These are phyloP conservation scores for Lynx canadensis DNA, from an alignment of 2,113 vertebrate species.

Conservation along the genomic window DNA sequence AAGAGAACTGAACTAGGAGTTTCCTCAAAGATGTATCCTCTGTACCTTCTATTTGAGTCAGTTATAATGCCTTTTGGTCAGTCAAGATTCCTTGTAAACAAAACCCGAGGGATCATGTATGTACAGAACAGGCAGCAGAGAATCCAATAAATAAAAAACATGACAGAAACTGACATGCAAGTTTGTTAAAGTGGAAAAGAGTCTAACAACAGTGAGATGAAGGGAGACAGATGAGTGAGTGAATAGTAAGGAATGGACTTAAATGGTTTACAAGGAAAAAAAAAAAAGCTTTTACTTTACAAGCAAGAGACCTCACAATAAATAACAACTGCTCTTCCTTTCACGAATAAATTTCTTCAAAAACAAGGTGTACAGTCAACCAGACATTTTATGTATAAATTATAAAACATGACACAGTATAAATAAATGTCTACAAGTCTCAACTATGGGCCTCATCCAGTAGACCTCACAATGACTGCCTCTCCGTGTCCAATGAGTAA, in stretches of 20 bases:
- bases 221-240: conserved; percentile 88
- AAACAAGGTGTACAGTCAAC: conserved; percentile 98
- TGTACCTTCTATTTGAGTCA: conserved; percentile 80
- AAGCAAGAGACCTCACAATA: conserved; percentile 98
- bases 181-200: conserved; percentile 87
- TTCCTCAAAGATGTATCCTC: conserved; percentile 81
- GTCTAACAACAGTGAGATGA: conserved; percentile 89
- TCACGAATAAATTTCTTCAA: conserved; percentile 99
- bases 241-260: conserved; percentile 96
- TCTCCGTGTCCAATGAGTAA: conserved; percentile 70
- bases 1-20: conserved; percentile 76
- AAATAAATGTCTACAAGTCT: conserved; percentile 99
- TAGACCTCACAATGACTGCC: conserved; percentile 75
- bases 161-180: conserved; percentile 94
- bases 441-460: conserved; percentile 91
- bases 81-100: conserved; percentile 98
- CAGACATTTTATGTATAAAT: conserved; percentile 99
- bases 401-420: conserved; percentile 99
- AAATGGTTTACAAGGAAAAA: conserved; percentile 91
- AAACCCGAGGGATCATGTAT: conserved; percentile 91
- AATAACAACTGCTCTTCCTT: conserved; percentile 99
- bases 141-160: conserved; percentile 98
- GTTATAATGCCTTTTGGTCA: conserved; percentile 94
- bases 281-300: conserved; percentile 93
- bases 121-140: conserved; percentile 92